Conservation (phyloP, 2,888 invertebrate genomes). For the Thysanoteuthis rhombus region DNA sequence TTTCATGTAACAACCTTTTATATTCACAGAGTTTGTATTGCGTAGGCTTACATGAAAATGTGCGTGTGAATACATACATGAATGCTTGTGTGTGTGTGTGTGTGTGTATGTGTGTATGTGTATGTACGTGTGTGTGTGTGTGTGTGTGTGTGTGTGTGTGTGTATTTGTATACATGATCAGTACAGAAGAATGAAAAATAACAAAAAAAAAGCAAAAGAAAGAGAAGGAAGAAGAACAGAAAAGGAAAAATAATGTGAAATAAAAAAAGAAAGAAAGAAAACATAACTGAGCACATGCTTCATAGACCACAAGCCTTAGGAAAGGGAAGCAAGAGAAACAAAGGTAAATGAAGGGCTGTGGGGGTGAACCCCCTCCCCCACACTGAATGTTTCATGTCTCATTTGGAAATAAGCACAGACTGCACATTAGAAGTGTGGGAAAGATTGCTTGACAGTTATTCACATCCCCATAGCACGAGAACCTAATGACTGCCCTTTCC, state of each 20-base stretch:
- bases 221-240: neutral
- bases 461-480: neutral
- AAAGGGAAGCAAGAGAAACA: no score
- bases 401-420: neutral
- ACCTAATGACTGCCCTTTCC: neutral
- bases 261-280: fast-evolving
- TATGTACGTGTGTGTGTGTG: no score
- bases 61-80: no score
- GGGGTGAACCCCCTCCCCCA: neutral
- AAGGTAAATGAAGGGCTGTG: no score
- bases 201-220: neutral
- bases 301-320: no score
- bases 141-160: no score
- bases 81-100: no score
- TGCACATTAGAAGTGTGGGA: neutral
- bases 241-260: fast-evolving
- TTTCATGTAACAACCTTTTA: no score
- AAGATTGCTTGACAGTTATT: neutral
- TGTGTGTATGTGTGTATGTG: no score
- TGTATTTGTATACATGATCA: no score
- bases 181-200: neutral
- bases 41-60: no score
- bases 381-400: neutral
- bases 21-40: no score
- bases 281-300: neutral